Percentiles rank a stretch among this genome's conserved stretches.
These are phyloP conservation scores for Albula goreensis DNA, from an alignment of 2,113 vertebrate species.

Conservation along the genomic window DNA sequence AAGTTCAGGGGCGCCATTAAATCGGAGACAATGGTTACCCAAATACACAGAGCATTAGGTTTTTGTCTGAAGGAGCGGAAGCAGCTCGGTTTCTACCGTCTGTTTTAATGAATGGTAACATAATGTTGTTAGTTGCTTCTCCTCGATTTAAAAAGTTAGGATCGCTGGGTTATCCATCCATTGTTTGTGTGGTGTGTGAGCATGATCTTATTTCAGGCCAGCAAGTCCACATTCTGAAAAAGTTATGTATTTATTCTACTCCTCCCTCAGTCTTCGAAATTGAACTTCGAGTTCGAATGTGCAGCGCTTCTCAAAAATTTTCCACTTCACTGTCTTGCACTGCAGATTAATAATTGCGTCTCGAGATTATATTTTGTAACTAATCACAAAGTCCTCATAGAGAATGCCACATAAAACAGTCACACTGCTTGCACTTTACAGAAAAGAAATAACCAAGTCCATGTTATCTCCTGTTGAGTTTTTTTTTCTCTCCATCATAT, in stretches of 20 bases:
- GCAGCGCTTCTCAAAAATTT: conserved; percentile 61
- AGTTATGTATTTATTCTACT: conserved; percentile 59
- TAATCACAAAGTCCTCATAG: conserved; percentile 69
- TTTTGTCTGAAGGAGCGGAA: conserved; percentile 14
- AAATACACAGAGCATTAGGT: neutral
- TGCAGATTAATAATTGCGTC: conserved; percentile 56
- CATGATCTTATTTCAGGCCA: conserved; percentile 50
- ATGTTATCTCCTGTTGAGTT: conserved; percentile 52
- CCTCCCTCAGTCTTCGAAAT: conserved; percentile 53
- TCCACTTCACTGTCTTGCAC: conserved; percentile 60
- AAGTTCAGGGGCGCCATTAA: conserved; percentile 23
- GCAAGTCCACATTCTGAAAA: conserved; percentile 39
- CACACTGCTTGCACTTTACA: conserved; percentile 58
- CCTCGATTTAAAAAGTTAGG: conserved; percentile 32
- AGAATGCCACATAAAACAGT: conserved; percentile 54
- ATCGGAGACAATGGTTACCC: conserved; percentile 16
- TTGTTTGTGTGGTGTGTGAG: conserved; percentile 26
- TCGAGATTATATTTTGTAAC: conserved; percentile 66
- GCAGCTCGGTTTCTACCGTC: conserved; percentile 6
- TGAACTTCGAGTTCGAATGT: conserved; percentile 47
- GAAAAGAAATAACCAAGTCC: conserved; percentile 56
- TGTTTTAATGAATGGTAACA: conserved; percentile 44
- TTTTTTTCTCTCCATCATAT: conserved; percentile 48
- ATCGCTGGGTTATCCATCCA: conserved; percentile 31
- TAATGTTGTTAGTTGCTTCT: conserved; percentile 43